A percentile compares a stretch with the other conserved stretches of the same genome.
Conservation (phyloP, 2,797 vertebrate species). For the Gymnoscopelus braueri region DNA sequence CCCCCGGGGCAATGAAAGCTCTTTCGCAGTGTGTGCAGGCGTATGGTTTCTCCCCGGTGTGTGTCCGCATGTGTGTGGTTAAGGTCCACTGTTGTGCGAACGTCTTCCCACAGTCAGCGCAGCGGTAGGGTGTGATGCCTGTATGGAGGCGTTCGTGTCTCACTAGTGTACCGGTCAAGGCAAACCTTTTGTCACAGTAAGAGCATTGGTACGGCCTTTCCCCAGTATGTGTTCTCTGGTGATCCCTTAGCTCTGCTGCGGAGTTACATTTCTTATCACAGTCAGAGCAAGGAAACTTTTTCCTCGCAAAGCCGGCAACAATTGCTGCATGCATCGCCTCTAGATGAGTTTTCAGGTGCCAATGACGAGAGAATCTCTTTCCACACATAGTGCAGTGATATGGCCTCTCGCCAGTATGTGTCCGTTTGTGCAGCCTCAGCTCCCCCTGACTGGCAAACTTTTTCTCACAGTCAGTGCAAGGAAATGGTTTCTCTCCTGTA, state of each 20-base stretch:
- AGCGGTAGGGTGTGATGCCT: constrained; percentile 77
- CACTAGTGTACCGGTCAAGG: constrained; percentile 75
- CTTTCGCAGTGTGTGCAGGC: constrained; percentile 75
- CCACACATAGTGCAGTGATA: constrained; percentile 76
- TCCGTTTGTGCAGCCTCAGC: constrained; percentile 73
- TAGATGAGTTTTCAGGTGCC: constrained; percentile 77
- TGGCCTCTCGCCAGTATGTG: constrained; percentile 76
- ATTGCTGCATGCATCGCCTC: constrained; percentile 76
- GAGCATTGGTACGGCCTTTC: constrained; percentile 79
- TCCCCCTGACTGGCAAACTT: constrained; percentile 78
- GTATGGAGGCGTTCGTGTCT: constrained; percentile 78
- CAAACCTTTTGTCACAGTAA: constrained; percentile 76
- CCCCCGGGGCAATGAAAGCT: constrained; percentile 75
- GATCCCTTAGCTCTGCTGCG: constrained; percentile 73
- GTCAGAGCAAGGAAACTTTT: constrained; percentile 75
- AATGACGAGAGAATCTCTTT: constrained; percentile 78
- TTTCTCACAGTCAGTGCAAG: constrained; percentile 78
- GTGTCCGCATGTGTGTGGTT: constrained; percentile 78
- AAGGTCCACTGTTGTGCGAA: constrained; percentile 80
- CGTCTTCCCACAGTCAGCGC: constrained; percentile 76
- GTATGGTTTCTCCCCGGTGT: constrained; percentile 77
- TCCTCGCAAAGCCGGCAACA: constrained; percentile 65
- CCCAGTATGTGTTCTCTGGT: constrained; percentile 77
- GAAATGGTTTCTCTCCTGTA: constrained; percentile 77
- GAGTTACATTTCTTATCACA: constrained; percentile 79